A percentile compares a stretch with the other conserved stretches of the same genome.
phyloP scores from a whole-genome alignment of 1,140 invertebrate genomes.

The Trinorchestia longiramus region DNA sequence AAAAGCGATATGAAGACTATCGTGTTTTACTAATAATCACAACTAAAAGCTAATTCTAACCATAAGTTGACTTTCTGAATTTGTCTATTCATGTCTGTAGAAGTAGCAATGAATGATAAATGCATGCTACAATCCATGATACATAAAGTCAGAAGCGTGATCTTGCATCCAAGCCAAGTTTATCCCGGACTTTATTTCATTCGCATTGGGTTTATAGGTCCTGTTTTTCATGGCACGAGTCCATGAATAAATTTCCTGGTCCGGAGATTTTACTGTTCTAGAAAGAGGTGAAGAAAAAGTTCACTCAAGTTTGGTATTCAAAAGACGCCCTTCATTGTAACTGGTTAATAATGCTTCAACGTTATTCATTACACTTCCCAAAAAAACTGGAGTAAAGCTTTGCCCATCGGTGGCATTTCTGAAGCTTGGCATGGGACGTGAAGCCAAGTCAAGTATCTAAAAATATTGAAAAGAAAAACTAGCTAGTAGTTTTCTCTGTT shows the following conservation, averaged over 20 bases:
- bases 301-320: not conserved
- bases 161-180: not conserved
- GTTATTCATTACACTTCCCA: not conserved
- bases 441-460: not conserved
- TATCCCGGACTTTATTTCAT: constrained; percentile 16
- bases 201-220: constrained; percentile 25
- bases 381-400: not conserved
- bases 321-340: not conserved
- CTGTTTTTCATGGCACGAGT: constrained; percentile 39
- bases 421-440: not conserved
- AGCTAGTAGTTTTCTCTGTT: not conserved
- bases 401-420: not conserved
- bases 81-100: not conserved
- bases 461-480: not conserved
- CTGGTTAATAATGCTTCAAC: not conserved
- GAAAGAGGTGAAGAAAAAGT: constrained; percentile 45
- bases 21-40: too few species aligned
- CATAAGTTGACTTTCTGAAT: not conserved
- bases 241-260: constrained; percentile 46
- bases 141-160: not conserved
- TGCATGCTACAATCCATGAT: not conserved
- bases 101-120: not conserved
- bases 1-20: too few species aligned
- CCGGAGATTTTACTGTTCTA: constrained; percentile 9
- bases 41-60: too few species aligned